Percentiles rank a stretch among this genome's conserved stretches.
Evolutionary conservation across 2,888 invertebrate species (phyloP).

Genomic region (Hypsopygia costalis): DNA sequence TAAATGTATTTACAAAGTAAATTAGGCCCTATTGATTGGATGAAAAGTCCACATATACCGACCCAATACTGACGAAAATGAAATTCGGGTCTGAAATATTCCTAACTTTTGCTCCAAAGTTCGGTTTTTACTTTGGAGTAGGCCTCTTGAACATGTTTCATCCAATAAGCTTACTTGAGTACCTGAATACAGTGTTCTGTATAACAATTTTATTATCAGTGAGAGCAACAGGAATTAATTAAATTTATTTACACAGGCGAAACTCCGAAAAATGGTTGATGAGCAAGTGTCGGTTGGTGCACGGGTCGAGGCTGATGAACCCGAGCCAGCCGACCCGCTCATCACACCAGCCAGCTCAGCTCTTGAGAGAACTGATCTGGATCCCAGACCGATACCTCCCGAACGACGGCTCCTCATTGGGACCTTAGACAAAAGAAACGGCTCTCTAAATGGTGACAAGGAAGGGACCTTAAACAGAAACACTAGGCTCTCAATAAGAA

Average conservation of each 20-base stretch:
- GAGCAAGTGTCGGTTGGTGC: conserved; percentile 88
- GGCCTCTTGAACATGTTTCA: too few species aligned
- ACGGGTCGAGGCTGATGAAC: conserved; percentile 79
- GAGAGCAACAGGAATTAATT: too few species aligned
- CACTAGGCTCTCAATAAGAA: conserved; percentile 64
- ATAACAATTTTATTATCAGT: too few species aligned
- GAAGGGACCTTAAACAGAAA: conserved; percentile 65
- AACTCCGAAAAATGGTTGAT: conserved; percentile 94
- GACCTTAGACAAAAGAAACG: conserved; percentile 68
- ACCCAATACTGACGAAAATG: too few species aligned
- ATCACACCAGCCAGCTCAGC: conserved; percentile 76
- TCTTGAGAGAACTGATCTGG: conserved; percentile 53
- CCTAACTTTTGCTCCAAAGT: too few species aligned
- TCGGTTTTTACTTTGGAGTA: too few species aligned
- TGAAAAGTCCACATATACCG: too few species aligned
- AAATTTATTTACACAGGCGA: conserved; percentile 74
- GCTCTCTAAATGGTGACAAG: conserved; percentile 65
- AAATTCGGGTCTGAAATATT: too few species aligned
- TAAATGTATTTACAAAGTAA: too few species aligned
- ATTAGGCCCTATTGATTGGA: too few species aligned
- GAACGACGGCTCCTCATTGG: conserved; percentile 67
- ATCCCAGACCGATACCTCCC: conserved; percentile 59
- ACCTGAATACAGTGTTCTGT: too few species aligned
- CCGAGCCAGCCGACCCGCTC: conserved; percentile 74
- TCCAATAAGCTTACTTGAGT: too few species aligned